A percentile compares a stretch with the other conserved stretches of the same genome.
Evolutionary conservation across 2,797 vertebrate species (phyloP).

Genomic region (Tapirus indicus): DNA sequence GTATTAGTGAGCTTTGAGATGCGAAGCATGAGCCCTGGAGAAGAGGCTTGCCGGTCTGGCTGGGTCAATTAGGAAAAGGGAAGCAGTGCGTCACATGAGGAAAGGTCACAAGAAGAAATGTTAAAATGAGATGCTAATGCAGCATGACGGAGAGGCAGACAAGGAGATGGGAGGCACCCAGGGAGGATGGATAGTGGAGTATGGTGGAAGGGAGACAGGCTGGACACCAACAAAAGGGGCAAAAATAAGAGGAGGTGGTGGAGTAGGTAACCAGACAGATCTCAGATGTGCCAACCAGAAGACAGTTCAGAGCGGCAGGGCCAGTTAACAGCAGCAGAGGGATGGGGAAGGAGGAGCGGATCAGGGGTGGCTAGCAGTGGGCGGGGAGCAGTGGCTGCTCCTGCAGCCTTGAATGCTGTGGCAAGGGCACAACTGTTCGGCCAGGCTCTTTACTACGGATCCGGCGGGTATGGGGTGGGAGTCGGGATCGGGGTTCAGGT

Average conservation of each 20-base stretch:
- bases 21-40: background rate
- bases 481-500: background rate
- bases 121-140: background rate
- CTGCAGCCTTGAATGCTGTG: background rate
- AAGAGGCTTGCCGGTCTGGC: background rate
- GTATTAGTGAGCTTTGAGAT: background rate
- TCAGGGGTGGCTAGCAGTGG: background rate
- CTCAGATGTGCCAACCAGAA: background rate
- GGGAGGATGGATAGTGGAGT: background rate
- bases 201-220: background rate
- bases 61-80: background rate
- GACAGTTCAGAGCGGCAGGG: background rate
- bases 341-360: too few species aligned
- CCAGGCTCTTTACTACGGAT: background rate
- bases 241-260: background rate
- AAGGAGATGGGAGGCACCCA: background rate
- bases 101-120: background rate
- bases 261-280: background rate
- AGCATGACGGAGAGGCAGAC: background rate
- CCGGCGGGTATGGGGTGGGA: background rate
- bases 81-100: background rate
- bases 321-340: background rate
- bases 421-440: background rate
- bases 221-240: background rate
- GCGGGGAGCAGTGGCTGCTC: background rate